Evolutionary conservation across 2,888 invertebrate genomes (phyloP), one percentile per base, ranked within the genome.

Genomic region (Leptopilina drosophilae): DNA sequence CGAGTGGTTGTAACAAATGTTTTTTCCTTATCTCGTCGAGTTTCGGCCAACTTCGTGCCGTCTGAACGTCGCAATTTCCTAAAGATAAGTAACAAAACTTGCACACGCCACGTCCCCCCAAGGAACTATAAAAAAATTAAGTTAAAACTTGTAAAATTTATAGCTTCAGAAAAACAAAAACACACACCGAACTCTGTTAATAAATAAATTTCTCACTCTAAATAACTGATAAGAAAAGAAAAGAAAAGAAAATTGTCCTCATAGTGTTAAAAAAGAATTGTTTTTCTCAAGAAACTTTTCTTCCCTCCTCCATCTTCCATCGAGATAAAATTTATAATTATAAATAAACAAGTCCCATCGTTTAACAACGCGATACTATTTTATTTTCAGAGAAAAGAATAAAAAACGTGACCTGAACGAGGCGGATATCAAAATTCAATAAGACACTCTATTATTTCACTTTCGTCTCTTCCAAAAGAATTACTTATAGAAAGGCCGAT

Each of bases 1-100:
- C 69, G 69, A 69, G 53, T 69, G 53, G 53, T 69, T 26, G 69
- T 53, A 69, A 69, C 26, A 69, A 69, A 69, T 69, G 69, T 69
- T 53, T 69, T 69, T 69, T 69, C 69, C 69, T 69, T 69, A 69
- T 69, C 69, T 69, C 14, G 49, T 49, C 26, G 53, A 69, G 53
- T 53, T 53, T 53, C 26, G 53, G 53, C 53, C 26, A 69, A 69
- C 69, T 69, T 69, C 53, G 69, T n/a, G 69, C 20, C 53, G 69
- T 26, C 69, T 69, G 69, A 26, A 53, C 33, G 53, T 69, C 53
- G 49, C 69, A 69, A 69, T 69, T 69, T 69, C 53, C 69, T 69
- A 53, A 33, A 69, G 69, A 69, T 69, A 69, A 69, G 53, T 53
- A 69, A 53, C 53, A n/a, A 69, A 69, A 69, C 69, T 53, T 69